Percentiles rank a stretch among this genome's conserved stretches.
Evolutionary conservation across 2,888 invertebrate genomes (phyloP).

Genomic region (Cerastis rubricosa): DNA sequence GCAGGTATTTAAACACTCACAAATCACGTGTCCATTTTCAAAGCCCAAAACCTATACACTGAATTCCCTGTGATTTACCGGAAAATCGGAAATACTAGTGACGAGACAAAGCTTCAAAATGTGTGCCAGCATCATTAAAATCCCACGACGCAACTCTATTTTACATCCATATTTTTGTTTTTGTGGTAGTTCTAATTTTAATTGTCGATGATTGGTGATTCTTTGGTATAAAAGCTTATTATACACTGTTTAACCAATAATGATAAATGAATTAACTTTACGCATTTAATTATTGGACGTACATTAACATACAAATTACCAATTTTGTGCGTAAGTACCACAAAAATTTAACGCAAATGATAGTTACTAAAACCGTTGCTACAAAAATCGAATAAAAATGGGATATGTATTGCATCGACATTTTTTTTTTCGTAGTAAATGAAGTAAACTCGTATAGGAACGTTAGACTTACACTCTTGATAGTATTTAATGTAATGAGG

Average conservation of each 20-base stretch:
- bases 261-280: background rate
- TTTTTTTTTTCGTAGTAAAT: no score
- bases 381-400: background rate
- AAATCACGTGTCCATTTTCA: background rate
- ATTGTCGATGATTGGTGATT: background rate
- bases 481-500: constrained; percentile 2
- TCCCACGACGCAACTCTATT: background rate
- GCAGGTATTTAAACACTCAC: no score
- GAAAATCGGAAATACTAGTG: constrained; percentile 13
- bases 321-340: no score
- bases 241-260: background rate
- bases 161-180: no score
- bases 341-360: background rate
- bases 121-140: background rate
- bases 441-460: no score
- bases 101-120: background rate
- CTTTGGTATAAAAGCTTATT: background rate
- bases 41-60: background rate
- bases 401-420: background rate
- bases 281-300: background rate
- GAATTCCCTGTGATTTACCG: constrained; percentile 6
- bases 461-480: background rate
- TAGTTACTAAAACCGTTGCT: no score
- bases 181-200: no score
- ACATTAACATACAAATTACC: background rate